Conservation (phyloP, 2,888 invertebrate species). For the Tenthredo mesomela region DNA sequence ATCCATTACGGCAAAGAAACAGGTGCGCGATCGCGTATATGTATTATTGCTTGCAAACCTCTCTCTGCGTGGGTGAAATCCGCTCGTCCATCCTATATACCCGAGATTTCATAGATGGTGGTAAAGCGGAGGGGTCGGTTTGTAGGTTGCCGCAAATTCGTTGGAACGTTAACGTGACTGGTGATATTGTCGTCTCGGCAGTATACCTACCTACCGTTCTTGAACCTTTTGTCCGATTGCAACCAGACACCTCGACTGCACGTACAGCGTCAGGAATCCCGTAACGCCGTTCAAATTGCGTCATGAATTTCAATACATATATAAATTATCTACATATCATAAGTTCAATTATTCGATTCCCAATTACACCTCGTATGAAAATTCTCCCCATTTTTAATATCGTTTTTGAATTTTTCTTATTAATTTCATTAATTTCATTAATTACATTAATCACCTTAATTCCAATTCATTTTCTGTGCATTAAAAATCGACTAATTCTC, state of each 20-base stretch:
- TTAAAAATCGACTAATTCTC: background rate
- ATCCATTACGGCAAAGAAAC: slow-evolving; percentile 71
- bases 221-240: background rate
- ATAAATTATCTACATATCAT: background rate
- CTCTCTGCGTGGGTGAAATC: slow-evolving; percentile 55
- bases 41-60: slow-evolving; percentile 64
- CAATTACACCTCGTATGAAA: background rate
- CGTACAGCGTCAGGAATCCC: background rate
- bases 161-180: slow-evolving; percentile 15
- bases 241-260: background rate
- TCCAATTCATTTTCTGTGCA: background rate
- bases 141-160: slow-evolving; percentile 25
- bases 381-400: background rate
- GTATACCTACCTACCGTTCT: background rate
- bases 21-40: slow-evolving; percentile 67
- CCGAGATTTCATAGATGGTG: slow-evolving; percentile 5
- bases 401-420: background rate
- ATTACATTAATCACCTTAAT: background rate
- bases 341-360: background rate
- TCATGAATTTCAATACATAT: background rate
- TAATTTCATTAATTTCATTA: background rate
- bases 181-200: slow-evolving; percentile 9
- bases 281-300: background rate
- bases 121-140: background rate
- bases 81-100: slow-evolving; percentile 10